Base-by-base conservation (phyloP, 2,888 invertebrate genomes). In the Clistopyga incitator region DNA sequence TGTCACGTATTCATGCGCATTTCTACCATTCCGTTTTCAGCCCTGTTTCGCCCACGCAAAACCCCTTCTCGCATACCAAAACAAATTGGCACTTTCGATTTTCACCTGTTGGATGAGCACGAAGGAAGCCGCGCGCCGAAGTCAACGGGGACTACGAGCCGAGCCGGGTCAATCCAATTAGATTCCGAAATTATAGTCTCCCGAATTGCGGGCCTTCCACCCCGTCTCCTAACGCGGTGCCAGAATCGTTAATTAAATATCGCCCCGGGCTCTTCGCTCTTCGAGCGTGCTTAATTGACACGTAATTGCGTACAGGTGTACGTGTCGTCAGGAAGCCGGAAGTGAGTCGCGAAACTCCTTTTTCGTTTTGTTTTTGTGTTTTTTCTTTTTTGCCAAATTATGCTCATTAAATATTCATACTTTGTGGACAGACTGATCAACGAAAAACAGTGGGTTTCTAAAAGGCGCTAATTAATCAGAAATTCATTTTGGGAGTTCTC, bases 241-340 rank as follows among this genome's bases (percentile, higher is more conserved):
- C 71, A 80, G 80, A 80, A 83, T 80, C 83, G 80, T 83, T 83
- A 83, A 83, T 83, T 77, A 83, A 83, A 80, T 77, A 74, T 77
- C 67, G 79, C 82, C 76, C 34, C 61, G 64, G 56, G 82, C 77
- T 74, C 50, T 64, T 80, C 72, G 77, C 78, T 82, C 64, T 77
- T 78, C 82, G 77, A 77, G 80, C 83, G 77, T 83, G 61, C 80
- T 83, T 83, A 83, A 83, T 83, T 83, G 80, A 83, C 74, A 83
- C 80, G 76, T 83, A 83, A 83, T 83, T 83, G 83, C 83, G 59
- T 83, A 80, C 80, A 70, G 80, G 83, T 80, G 72, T 83, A 80
- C 72, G 54, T 80, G 76, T 83, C 83, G 64, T 64, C 42, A 50
- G 38, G 38, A 52, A 72, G 54, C 25, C 54, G 10, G 70, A 54